A percentile compares a stretch with the other conserved stretches of the same genome.
Evolutionary conservation across 2,797 vertebrate genomes (phyloP).

Genomic region (Sparus aurata): DNA sequence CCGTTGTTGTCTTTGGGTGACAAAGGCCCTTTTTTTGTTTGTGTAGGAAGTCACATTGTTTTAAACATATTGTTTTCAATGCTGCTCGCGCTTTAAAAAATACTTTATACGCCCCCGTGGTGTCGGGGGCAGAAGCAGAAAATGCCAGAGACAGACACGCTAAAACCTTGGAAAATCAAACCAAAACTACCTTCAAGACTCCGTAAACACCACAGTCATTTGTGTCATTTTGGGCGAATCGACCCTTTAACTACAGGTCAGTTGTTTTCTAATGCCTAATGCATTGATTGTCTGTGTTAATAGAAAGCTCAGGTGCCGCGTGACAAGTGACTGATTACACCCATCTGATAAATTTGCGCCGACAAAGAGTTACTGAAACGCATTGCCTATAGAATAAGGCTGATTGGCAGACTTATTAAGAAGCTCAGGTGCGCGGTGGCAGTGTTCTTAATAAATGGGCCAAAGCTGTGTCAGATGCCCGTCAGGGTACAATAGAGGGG

Average conservation of each 20-base stretch:
- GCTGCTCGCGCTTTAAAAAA: background rate
- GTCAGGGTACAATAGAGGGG: constrained; percentile 77
- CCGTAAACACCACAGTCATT: background rate
- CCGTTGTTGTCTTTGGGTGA: background rate
- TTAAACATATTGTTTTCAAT: background rate
- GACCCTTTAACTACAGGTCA: constrained; percentile 63
- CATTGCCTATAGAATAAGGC: constrained; percentile 44
- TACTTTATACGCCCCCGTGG: too few relatives aligned
- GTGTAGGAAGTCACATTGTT: background rate
- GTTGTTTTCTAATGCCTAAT: constrained; percentile 29
- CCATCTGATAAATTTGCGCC: constrained; percentile 45
- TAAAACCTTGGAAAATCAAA: background rate
- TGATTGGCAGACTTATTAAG: constrained; percentile 82
- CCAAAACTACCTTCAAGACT: background rate
- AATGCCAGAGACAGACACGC: background rate
- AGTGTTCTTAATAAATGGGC: constrained; percentile 70
- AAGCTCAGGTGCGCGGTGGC: constrained; percentile 74
- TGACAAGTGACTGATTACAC: constrained; percentile 67
- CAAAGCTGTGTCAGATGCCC: constrained; percentile 76
- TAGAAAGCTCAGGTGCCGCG: constrained; percentile 63
- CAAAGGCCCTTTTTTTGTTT: background rate
- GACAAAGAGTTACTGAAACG: constrained; percentile 61
- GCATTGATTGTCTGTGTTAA: constrained; percentile 55
- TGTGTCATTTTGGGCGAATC: constrained; percentile 38
- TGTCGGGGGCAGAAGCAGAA: background rate